Conservation (phyloP, 2,797 vertebrate genomes). For the Rhynchotus rufescens region DNA sequence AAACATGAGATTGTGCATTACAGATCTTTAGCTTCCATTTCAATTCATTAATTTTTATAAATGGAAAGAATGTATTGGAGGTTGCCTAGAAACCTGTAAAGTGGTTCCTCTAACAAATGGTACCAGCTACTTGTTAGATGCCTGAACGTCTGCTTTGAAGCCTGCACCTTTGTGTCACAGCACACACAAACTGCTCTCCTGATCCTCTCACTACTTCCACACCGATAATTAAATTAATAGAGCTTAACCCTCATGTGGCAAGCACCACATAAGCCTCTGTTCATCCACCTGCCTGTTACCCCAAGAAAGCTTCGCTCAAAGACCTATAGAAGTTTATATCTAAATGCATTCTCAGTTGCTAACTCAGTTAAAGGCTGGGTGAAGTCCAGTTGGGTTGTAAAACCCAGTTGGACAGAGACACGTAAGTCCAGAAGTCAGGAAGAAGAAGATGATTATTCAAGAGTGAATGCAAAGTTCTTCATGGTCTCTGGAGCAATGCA, state of each 20-base stretch:
- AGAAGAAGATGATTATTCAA: background rate
- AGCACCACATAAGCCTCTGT: background rate
- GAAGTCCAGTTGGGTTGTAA: background rate
- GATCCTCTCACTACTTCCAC: background rate
- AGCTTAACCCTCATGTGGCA: background rate
- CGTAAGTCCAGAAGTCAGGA: background rate
- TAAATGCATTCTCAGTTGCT: background rate
- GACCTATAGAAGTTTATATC: background rate
- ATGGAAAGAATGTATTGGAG: background rate
- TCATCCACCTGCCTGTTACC: background rate
- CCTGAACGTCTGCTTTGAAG: constrained; percentile 9
- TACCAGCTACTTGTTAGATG: background rate
- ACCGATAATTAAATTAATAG: background rate
- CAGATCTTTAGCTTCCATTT: constrained; percentile 27
- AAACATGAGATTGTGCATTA: constrained; percentile 15
- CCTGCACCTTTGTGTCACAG: background rate
- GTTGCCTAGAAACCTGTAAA: constrained; percentile 1
- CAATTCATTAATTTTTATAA: constrained; percentile 64
- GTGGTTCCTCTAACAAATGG: background rate
- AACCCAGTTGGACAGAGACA: background rate
- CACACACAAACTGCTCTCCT: background rate
- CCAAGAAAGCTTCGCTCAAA: background rate
- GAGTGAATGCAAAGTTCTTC: background rate
- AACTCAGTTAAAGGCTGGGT: background rate
- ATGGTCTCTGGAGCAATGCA: background rate